Base-by-base conservation (phyloP, 2,888 invertebrate species). In the Scotopteryx bipunctaria region DNA sequence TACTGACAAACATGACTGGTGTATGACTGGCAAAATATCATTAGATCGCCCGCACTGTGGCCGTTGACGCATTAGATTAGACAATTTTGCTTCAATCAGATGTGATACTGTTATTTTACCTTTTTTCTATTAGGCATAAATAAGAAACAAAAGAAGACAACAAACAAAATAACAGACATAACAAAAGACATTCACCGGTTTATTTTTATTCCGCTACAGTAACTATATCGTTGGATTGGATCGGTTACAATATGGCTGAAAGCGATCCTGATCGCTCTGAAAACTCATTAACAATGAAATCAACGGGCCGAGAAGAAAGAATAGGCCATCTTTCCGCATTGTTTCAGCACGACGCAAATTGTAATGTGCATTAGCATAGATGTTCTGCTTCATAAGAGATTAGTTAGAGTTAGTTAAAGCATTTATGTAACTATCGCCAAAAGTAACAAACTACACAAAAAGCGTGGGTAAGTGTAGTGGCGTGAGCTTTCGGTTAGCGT, bases 381-480 rank as follows among this genome's bases (percentile, higher is more conserved):
- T 31, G 61, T 56, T 54, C 51, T 27, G 47, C 54, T 54, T 43
- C 51, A 52, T 17, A n/a, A 38, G 41, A 45, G 16, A 41, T 32
- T 29, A 31, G 50, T 5, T 46, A 53, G n/a, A n/a, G 57, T 56
- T 57, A 49, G 60, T n/a, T n/a, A 55, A 53, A 55, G 49, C 47
- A 19, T 27, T 17, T 5, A 25, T 21, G 21, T n/a, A 36, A 3
- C 2, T 5, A 19, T 13, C 14, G 38, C 8, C 33, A 17, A 36
- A 41, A 32, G 31, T 47, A 17, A 44, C 36, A 11, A 19, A n/a
- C n/a, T n/a, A n/a, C 16, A 5, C 13, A 19, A 11, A 0, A 29
- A 9, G 21, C 8, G 16, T n/a, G 42, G 15, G 32, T 32, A 14
- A 9, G 13, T 11, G 21, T 3, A 29, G 47, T 40, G 44, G 33